Base-by-base conservation (phyloP, 2,797 vertebrate species). In the Pyrocephalus nanus region DNA sequence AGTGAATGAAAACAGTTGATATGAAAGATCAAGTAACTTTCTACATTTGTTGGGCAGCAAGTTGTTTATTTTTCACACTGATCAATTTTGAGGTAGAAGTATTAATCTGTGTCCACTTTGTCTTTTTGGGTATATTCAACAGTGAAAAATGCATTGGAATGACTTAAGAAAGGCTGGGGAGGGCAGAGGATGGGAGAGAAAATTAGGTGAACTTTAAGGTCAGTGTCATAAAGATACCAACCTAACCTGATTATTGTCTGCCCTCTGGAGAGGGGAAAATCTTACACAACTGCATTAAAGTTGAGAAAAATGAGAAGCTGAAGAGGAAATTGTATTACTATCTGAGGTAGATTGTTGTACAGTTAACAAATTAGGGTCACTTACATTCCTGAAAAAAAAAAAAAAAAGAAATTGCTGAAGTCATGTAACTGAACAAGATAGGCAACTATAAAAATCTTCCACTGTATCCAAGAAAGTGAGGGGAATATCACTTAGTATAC, bases 321-420 rank as follows among this genome's bases (percentile, higher is more conserved):
- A 95, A 94, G 90, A 97, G 95, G 97, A 97, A 98, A 97, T 97
- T 96, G 90, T 93, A 84, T 97, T 97, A 97, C 94, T 96, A 65
- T 95, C 83, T 89, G 64, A 91, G 71, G 93, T 75, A 95, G 93
- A 96, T 97, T 93, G 92, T 97, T 96, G 91, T 95, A 93, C 86
- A 74, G 79, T 95, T 97, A 97, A 95, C 64, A 53, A 96, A 92
- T 82, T 57, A 76, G 73, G 55, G 42, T 76, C 45, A 72, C 86
- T 96, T 91, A 67, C 65, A 67, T 82, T 94, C 57, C 47, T 96
- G 96, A 36, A 48, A 73, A 93, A 47, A 23, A 38, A 38, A 36
- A 36, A 47, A 95, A 87, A 80, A 38, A 38, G 43, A 54, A 15
- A 40, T 8, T 60, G n/a, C 55, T 89, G n/a, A 79, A 92, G 38